These are phyloP conservation scores for Pectinophora gossypiella DNA, from an alignment of 1,140 invertebrate genomes.

Conservation along the genomic window DNA sequence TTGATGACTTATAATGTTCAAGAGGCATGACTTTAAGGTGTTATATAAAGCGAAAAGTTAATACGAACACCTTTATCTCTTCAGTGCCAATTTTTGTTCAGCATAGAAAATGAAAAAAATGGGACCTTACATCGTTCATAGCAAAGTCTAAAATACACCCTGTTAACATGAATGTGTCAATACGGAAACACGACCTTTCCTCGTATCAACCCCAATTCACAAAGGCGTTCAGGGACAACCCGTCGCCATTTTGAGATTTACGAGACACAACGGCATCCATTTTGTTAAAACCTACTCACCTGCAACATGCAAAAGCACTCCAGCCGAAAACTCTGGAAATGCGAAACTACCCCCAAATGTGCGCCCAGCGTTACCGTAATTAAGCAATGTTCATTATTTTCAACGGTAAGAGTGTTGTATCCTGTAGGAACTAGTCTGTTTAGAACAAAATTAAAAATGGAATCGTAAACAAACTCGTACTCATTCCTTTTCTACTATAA, in stretches of 20 bases:
- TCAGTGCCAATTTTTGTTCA: too few relatives aligned
- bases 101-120: too few relatives aligned
- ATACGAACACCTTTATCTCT: too few relatives aligned
- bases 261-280: slow-evolving; percentile 46
- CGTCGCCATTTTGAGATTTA: slow-evolving; percentile 52
- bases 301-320: slow-evolving; percentile 64
- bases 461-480: too few relatives aligned
- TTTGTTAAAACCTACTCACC: slow-evolving; percentile 54
- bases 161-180: background rate
- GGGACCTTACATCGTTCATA: background rate
- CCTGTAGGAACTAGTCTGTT: too few relatives aligned
- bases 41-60: background rate
- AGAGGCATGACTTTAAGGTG: background rate
- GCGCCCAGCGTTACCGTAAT: background rate
- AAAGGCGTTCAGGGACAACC: slow-evolving; percentile 34
- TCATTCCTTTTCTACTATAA: too few relatives aligned
- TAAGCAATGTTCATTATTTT: background rate
- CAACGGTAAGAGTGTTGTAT: background rate
- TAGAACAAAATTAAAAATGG: too few relatives aligned
- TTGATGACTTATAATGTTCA: background rate
- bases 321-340: slow-evolving; percentile 40
- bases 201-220: background rate
- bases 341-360: slow-evolving; percentile 36
- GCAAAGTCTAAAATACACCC: background rate
- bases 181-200: background rate